Conservation (phyloP, 1,140 invertebrate genomes). For the Leptinotarsa undecemlineata region DNA sequence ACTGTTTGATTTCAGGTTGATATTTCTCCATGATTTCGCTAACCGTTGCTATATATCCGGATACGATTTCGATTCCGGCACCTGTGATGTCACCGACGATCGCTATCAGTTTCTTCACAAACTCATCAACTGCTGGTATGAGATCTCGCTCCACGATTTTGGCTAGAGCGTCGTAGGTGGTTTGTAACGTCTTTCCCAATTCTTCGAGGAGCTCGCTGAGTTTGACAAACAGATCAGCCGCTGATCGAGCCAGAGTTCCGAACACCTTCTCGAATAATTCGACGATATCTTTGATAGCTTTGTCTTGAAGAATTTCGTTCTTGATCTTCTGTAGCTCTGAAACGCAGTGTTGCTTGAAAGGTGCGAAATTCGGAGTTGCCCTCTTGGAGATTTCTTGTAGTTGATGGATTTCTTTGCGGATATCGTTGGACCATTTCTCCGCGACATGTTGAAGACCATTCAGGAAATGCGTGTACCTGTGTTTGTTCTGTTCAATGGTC, state of each 20-base stretch:
- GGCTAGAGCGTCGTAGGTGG: slow-evolving; percentile 55
- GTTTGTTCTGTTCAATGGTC: slow-evolving; percentile 47
- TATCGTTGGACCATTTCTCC: slow-evolving; percentile 48
- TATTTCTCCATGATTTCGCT: slow-evolving; percentile 63
- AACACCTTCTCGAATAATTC: slow-evolving; percentile 65
- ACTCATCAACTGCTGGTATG: slow-evolving; percentile 62
- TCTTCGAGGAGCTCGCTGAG: slow-evolving; percentile 57
- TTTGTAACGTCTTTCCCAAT: slow-evolving; percentile 41
- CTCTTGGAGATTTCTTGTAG: slow-evolving; percentile 60
- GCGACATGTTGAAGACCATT: slow-evolving; percentile 34
- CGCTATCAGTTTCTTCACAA: slow-evolving; percentile 57
- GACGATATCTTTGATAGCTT: slow-evolving; percentile 67
- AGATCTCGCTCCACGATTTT: slow-evolving; percentile 60
- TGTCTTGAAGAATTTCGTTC: slow-evolving; percentile 68
- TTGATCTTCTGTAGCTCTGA: slow-evolving; percentile 64
- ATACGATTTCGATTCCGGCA: slow-evolving; percentile 56
- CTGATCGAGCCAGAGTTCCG: slow-evolving; percentile 55
- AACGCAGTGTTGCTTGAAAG: slow-evolving; percentile 62
- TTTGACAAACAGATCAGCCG: slow-evolving; percentile 57
- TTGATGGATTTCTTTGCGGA: slow-evolving; percentile 51
- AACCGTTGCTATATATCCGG: slow-evolving; percentile 59
- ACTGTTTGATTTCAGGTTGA: slow-evolving; percentile 68
- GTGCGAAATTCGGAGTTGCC: slow-evolving; percentile 64
- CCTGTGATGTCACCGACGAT: slow-evolving; percentile 57
- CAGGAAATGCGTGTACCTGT: slow-evolving; percentile 27